phyloP scores from a whole-genome alignment of 2,797 vertebrate species.

The Kryptopterus vitreolus region DNA sequence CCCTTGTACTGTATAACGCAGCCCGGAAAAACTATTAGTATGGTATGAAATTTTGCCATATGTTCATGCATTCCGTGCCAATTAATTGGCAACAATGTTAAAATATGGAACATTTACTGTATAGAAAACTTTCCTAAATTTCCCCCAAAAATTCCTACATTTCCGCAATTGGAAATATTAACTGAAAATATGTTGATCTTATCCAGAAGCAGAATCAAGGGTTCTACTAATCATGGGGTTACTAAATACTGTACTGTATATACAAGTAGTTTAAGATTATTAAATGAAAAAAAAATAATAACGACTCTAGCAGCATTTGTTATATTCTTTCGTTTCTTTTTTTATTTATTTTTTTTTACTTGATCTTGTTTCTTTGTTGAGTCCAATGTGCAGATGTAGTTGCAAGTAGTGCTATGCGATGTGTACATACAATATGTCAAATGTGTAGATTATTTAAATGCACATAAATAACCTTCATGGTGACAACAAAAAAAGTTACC shows the following conservation, averaged over 20 bases:
- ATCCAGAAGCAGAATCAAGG: background rate
- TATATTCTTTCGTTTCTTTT: background rate
- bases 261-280: background rate
- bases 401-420: too few species aligned
- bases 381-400: too few species aligned
- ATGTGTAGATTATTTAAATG: conserved; percentile 13
- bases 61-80: too few species aligned
- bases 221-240: background rate
- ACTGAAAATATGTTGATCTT: background rate
- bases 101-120: background rate
- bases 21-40: too few species aligned
- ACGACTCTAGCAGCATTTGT: too few species aligned
- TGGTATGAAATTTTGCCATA: too few species aligned
- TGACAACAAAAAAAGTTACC: background rate
- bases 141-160: too few species aligned
- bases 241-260: background rate
- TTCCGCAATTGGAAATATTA: too few species aligned
- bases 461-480: conserved; percentile 6
- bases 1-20: too few species aligned
- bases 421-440: too few species aligned
- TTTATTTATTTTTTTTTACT: background rate
- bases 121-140: background rate
- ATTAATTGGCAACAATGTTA: background rate
- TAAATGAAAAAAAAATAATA: too few species aligned
- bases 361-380: background rate